These are phyloP conservation scores for Drosophila suzukii DNA, from an alignment of 1,140 invertebrate species.

Conservation along the genomic window DNA sequence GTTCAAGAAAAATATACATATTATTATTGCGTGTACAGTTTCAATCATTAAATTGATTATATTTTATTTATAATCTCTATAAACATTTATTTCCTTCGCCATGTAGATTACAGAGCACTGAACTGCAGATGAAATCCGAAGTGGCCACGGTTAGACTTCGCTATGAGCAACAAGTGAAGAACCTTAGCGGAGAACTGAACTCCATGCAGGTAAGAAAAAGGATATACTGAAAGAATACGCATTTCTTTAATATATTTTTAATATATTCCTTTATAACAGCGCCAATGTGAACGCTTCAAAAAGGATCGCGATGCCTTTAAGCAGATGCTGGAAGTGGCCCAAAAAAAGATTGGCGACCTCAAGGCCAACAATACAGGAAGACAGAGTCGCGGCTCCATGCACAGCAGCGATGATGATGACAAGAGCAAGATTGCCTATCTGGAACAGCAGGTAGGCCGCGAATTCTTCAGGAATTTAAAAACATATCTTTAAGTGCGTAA, in stretches of 20 bases:
- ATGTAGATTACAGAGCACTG: slow-evolving; percentile 89
- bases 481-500: too few species aligned
- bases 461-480: too few species aligned
- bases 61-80: too few species aligned
- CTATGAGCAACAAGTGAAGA: slow-evolving; percentile 94
- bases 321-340: slow-evolving; percentile 94
- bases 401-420: slow-evolving; percentile 86
- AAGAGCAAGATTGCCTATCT: slow-evolving; percentile 88
- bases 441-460: slow-evolving; percentile 88
- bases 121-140: slow-evolving; percentile 93
- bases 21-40: too few species aligned
- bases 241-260: background rate
- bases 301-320: slow-evolving; percentile 95
- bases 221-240: too few species aligned
- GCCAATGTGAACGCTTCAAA: slow-evolving; percentile 88
- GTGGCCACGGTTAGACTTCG: slow-evolving; percentile 93
- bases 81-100: background rate
- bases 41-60: too few species aligned
- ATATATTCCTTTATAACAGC: slow-evolving; percentile 25
- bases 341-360: slow-evolving; percentile 91
- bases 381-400: slow-evolving; percentile 79
- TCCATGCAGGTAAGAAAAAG: slow-evolving; percentile 88
- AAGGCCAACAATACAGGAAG: slow-evolving; percentile 86
- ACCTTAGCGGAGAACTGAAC: slow-evolving; percentile 94
- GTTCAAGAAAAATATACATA: too few species aligned